phyloP scores from a whole-genome alignment of 2,113 vertebrate genomes.

The Cephalopterus ornatus region DNA sequence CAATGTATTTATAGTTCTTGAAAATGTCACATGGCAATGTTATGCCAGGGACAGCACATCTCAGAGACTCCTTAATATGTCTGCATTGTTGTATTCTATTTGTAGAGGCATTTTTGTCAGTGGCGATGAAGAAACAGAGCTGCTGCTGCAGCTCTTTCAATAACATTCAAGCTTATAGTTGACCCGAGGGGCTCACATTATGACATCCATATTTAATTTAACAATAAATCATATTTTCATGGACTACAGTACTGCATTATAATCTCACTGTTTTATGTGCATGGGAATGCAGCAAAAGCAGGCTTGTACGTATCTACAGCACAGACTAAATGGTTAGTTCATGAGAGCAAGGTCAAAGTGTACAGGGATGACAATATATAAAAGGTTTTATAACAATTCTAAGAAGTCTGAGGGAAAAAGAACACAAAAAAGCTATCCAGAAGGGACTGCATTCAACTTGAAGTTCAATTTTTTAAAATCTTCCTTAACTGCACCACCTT shows the following conservation, averaged over 20 bases:
- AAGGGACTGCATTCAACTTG: neutral
- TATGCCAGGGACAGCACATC: conserved; percentile 41
- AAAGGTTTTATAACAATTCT: neutral
- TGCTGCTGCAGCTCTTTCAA: conserved; percentile 10
- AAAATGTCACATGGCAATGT: conserved; percentile 42
- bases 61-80: conserved; percentile 43
- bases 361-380: neutral
- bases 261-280: conserved; percentile 1
- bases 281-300: conserved; percentile 31
- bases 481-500: neutral
- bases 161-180: neutral
- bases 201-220: conserved; percentile 57
- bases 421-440: neutral
- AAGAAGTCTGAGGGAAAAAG: neutral
- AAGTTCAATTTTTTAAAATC: neutral
- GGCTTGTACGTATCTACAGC: neutral
- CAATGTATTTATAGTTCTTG: conserved; percentile 58
- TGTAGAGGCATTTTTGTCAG: conserved; percentile 33
- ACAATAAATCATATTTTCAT: conserved; percentile 63
- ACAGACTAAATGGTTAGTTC: neutral
- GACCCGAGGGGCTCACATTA: conserved; percentile 24
- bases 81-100: conserved; percentile 52
- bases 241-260: conserved; percentile 9
- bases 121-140: conserved; percentile 19
- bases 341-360: conserved; percentile 14